Evolutionary conservation across 2,888 invertebrate species (phyloP).

Genomic region (Synanthedon myopaeformis): DNA sequence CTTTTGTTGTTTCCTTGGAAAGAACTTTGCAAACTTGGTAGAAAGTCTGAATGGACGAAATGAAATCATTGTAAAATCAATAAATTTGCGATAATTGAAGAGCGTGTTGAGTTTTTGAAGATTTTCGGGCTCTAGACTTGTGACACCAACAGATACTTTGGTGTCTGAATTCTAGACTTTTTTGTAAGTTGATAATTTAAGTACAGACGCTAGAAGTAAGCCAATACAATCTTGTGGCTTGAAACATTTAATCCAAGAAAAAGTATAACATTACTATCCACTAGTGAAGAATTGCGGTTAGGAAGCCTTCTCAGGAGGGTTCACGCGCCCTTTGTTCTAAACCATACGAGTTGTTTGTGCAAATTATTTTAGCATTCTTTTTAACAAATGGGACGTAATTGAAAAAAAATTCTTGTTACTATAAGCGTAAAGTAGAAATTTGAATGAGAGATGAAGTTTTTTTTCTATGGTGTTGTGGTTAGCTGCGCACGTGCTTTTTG

Average conservation of each 20-base stretch:
- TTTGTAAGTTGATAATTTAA: too few relatives aligned
- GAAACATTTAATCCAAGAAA: neutral
- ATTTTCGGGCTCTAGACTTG: too few relatives aligned
- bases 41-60: too few relatives aligned
- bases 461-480: conserved; percentile 35
- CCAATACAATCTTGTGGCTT: neutral
- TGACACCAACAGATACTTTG: too few relatives aligned
- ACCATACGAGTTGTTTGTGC: conserved; percentile 23
- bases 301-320: conserved; percentile 6
- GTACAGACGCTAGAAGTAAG: neutral
- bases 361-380: conserved; percentile 11
- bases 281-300: conserved; percentile 44
- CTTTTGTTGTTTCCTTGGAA: too few relatives aligned
- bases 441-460: neutral
- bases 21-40: too few relatives aligned
- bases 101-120: too few relatives aligned
- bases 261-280: conserved; percentile 34
- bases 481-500: conserved; percentile 35
- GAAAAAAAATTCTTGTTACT: neutral
- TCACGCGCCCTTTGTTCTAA: conserved; percentile 35
- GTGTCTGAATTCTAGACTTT: too few relatives aligned
- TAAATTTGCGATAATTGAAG: too few relatives aligned
- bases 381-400: neutral
- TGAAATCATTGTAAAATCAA: too few relatives aligned
- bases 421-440: neutral